phyloP scores from a whole-genome alignment of 2,113 vertebrate species.

The Psophia crepitans region DNA sequence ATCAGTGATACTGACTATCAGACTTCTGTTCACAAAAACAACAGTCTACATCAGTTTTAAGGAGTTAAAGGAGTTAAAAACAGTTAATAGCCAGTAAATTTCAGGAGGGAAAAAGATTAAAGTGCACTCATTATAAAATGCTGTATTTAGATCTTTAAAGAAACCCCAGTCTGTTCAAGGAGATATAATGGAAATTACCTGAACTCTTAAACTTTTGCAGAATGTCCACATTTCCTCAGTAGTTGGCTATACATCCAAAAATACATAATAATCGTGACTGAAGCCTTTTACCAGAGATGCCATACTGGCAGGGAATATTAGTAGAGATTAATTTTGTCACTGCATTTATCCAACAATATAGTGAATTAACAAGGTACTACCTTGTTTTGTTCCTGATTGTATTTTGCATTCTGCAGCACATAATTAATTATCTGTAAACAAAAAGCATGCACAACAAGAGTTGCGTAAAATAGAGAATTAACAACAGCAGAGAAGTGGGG shows the following conservation, averaged over 20 bases:
- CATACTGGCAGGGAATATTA: neutral
- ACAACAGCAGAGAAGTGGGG: neutral
- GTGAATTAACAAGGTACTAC: neutral
- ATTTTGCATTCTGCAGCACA: neutral
- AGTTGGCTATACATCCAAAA: neutral
- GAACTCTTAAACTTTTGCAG: neutral
- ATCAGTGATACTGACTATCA: slow-evolving; percentile 70
- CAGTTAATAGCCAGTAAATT: neutral
- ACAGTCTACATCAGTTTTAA: neutral
- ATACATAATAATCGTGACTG: neutral
- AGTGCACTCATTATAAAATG: neutral
- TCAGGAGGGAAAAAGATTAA: neutral
- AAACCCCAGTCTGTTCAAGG: neutral
- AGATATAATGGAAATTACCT: neutral
- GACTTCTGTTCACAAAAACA: slow-evolving; percentile 70
- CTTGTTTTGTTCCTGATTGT: neutral
- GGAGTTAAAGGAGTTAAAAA: neutral
- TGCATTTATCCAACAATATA: neutral
- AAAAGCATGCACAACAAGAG: neutral
- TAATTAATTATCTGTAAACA: neutral
- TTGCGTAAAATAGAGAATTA: neutral
- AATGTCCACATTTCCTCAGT: neutral
- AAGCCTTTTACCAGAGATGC: neutral
- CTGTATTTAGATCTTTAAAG: neutral
- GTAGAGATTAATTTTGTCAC: neutral